Percentiles rank a stretch among this genome's conserved stretches.
These are phyloP conservation scores for Coracias cyanogaster DNA, from an alignment of 2,797 vertebrate genomes.

Conservation along the genomic window DNA sequence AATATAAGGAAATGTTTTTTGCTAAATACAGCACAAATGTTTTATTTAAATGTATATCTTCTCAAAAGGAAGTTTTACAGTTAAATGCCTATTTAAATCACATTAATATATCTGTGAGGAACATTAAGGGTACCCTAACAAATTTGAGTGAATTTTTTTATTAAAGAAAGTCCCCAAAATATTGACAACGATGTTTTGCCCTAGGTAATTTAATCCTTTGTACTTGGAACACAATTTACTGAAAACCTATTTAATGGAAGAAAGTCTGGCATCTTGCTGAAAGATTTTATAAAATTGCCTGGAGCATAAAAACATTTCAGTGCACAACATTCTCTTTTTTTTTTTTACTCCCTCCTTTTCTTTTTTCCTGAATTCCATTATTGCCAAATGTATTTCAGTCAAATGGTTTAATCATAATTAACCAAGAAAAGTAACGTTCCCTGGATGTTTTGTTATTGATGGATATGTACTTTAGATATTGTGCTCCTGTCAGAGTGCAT, in stretches of 20 bases:
- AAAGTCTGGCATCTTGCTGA: conserved; percentile 33
- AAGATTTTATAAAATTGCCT: conserved; percentile 36
- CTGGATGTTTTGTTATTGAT: conserved; percentile 42
- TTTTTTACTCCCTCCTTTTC: background rate
- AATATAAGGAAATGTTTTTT: background rate
- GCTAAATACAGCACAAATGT: background rate
- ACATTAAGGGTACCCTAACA: background rate
- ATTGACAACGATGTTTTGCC: background rate
- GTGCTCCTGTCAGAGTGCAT: conserved; percentile 47
- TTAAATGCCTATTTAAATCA: background rate
- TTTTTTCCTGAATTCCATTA: conserved; percentile 31
- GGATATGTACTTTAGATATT: conserved; percentile 49
- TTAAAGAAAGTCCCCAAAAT: background rate
- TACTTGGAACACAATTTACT: conserved; percentile 26
- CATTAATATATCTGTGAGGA: background rate
- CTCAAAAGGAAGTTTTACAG: background rate
- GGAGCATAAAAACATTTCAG: conserved; percentile 45
- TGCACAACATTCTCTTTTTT: background rate
- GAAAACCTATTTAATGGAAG: conserved; percentile 24
- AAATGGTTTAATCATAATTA: conserved; percentile 49
- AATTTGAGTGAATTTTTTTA: background rate
- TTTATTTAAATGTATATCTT: background rate
- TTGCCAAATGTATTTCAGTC: conserved; percentile 37
- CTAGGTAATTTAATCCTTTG: conserved; percentile 8
- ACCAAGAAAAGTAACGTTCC: background rate